Evolutionary conservation across 2,113 vertebrate genomes (phyloP).

Genomic region (mouse (Mus musculus)): GRCm39 chrX:42775001-42775500

Average conservation of each 20-base stretch:
- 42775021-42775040: background rate
- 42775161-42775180: constrained; percentile 29
- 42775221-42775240: background rate
- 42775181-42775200: constrained; percentile 50
- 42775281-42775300: constrained; percentile 63
- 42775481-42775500: constrained; percentile 87
- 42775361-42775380: background rate
- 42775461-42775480: constrained; percentile 82
- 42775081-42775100: constrained; percentile 3
- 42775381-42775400: constrained; percentile 76
- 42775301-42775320: constrained; percentile 57
- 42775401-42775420: constrained; percentile 58
- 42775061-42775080: background rate
- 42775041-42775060: constrained; percentile 43
- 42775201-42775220: constrained; percentile 57
- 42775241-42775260: background rate
- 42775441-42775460: constrained; percentile 76
- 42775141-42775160: background rate
- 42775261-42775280: background rate
- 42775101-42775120: constrained; percentile 3
- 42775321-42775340: constrained; percentile 60
- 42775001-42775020: background rate
- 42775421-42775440: constrained; percentile 75
- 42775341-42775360: constrained; percentile 64
- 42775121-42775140: constrained; percentile 50